These are phyloP conservation scores for Paraescarpia echinospica DNA, from an alignment of 1,140 invertebrate genomes.

Conservation along the genomic window DNA sequence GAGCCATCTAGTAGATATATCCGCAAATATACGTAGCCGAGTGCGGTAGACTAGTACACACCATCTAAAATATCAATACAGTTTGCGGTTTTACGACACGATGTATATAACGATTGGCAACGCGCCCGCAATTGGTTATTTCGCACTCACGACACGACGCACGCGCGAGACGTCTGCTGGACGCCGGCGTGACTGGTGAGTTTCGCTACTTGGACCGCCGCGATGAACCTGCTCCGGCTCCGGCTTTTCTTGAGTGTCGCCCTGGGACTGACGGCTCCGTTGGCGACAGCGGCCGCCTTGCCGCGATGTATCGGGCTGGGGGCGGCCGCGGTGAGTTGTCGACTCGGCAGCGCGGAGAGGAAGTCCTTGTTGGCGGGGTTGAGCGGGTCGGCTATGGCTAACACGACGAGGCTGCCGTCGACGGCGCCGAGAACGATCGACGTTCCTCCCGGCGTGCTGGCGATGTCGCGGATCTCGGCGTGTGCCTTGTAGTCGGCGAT, in stretches of 20 bases:
- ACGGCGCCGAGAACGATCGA: slow-evolving; percentile 85
- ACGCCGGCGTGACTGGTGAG: neutral
- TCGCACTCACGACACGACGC: neutral
- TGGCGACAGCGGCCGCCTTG: neutral
- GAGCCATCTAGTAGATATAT: neutral
- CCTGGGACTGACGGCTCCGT: neutral
- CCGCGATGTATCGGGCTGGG: neutral
- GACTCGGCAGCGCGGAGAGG: slow-evolving; percentile 30
- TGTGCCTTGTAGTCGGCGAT: slow-evolving; percentile 91
- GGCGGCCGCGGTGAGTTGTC: neutral
- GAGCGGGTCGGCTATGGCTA: slow-evolving; percentile 82
- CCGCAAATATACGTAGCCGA: neutral
- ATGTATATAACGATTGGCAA: neutral
- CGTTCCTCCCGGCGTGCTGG: slow-evolving; percentile 77
- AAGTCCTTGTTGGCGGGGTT: slow-evolving; percentile 47
- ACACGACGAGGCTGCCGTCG: slow-evolving; percentile 89
- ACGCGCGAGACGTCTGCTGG: neutral
- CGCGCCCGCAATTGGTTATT: neutral
- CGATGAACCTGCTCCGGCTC: neutral
- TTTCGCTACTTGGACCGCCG: neutral
- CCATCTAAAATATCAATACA: neutral
- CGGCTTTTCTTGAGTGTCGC: neutral
- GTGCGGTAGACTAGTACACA: neutral
- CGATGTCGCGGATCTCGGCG: slow-evolving; percentile 85
- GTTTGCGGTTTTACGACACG: too few species aligned